These are phyloP conservation scores for Dicrostonyx torquatus DNA, from an alignment of 2,797 vertebrate species.

Conservation along the genomic window DNA sequence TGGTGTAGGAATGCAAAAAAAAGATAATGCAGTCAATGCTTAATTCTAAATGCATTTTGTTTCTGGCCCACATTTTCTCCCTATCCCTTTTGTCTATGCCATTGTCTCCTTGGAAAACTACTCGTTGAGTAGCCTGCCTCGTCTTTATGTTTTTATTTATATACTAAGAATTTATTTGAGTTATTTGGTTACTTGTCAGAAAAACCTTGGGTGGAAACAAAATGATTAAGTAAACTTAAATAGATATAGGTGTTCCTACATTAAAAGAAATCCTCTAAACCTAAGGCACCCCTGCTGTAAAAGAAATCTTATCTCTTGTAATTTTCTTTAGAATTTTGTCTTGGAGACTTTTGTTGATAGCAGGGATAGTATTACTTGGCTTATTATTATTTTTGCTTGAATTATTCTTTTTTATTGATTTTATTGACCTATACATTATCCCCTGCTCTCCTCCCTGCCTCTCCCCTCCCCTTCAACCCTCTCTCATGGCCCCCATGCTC, in stretches of 20 bases:
- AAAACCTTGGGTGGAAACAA: slow-evolving; percentile 26
- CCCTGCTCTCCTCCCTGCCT: no score
- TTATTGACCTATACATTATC: no score
- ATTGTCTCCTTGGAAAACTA: neutral
- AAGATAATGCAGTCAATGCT: neutral
- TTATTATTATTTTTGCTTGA: neutral
- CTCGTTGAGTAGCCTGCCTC: neutral
- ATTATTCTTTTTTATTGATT: no score
- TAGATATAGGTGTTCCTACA: neutral
- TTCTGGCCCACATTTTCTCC: neutral
- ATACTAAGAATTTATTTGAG: neutral
- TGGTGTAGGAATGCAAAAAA: no score
- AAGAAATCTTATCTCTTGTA: neutral
- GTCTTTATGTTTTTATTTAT: neutral
- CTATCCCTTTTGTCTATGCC: neutral
- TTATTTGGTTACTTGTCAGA: slow-evolving; percentile 25
- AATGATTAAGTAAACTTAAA: slow-evolving; percentile 35
- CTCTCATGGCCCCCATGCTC: no score
- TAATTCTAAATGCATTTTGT: neutral
- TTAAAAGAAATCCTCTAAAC: slow-evolving; percentile 48
- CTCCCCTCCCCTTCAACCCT: no score
- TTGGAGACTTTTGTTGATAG: neutral
- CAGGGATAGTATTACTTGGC: neutral
- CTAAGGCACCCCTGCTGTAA: neutral
- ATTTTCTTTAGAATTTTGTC: neutral